Conservation (phyloP, 2,888 invertebrate genomes). For the Coelinius sp. region DNA sequence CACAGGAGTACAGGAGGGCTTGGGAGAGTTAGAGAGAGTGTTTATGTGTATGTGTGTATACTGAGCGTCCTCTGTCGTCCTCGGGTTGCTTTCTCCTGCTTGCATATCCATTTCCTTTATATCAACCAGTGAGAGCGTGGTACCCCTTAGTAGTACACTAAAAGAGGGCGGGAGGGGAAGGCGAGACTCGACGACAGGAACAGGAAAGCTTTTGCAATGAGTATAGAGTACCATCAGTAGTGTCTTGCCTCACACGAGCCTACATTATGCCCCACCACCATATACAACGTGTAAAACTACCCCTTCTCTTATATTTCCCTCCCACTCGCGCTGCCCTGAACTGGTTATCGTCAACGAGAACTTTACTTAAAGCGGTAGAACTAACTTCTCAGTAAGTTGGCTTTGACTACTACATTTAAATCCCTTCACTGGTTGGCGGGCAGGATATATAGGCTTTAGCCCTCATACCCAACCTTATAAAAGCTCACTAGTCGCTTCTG, state of each 20-base stretch:
- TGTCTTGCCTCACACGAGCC: conserved; percentile 17
- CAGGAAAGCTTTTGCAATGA: conserved; percentile 27
- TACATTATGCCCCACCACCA: conserved; percentile 18
- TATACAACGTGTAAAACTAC: background rate
- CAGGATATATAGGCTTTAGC: background rate
- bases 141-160: conserved; percentile 27
- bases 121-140: background rate
- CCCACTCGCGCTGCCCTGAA: background rate
- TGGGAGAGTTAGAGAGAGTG: conserved; percentile 5
- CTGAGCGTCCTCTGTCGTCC: conserved; percentile 26
- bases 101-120: conserved; percentile 21
- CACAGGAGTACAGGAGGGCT: background rate
- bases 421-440: background rate
- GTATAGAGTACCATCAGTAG: conserved; percentile 33
- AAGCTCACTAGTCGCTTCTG: conserved; percentile 3
- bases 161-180: conserved; percentile 37
- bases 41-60: background rate
- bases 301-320: background rate
- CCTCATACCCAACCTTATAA: conserved; percentile 13
- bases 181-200: conserved; percentile 38
- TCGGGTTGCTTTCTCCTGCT: conserved; percentile 2
- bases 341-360: conserved; percentile 1
- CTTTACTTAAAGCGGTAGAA: conserved; percentile 1
- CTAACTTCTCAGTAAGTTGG: background rate
- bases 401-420: conserved; percentile 14